phyloP scores from a whole-genome alignment of 2,888 invertebrate species.

The Mimas tiliae region DNA sequence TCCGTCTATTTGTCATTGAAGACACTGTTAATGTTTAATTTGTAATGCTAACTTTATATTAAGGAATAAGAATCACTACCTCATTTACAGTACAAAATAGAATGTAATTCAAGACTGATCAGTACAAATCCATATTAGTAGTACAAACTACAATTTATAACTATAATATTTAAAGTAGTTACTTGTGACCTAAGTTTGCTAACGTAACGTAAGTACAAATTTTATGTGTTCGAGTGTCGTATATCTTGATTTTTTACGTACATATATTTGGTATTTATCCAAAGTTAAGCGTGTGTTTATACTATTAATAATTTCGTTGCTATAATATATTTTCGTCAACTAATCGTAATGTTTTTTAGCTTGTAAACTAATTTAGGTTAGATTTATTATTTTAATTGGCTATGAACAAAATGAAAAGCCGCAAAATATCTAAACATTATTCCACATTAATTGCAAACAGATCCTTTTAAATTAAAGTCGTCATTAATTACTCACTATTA shows the following conservation, averaged over 20 bases:
- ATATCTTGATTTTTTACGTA: constrained; percentile 70
- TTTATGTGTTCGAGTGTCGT: constrained; percentile 81
- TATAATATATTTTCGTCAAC: constrained; percentile 75
- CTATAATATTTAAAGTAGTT: constrained; percentile 57
- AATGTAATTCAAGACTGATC: constrained; percentile 77
- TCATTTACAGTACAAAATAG: constrained; percentile 60
- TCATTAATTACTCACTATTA: neutral
- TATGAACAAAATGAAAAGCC: constrained; percentile 53
- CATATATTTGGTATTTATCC: constrained; percentile 76
- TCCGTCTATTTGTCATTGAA: constrained; percentile 26
- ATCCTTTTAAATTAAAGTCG: neutral
- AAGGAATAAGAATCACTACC: constrained; percentile 52
- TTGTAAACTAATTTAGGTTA: constrained; percentile 55
- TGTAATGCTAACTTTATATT: constrained; percentile 9
- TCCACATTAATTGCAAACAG: neutral
- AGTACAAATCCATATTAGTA: constrained; percentile 75
- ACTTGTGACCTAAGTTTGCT: constrained; percentile 66
- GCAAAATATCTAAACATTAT: neutral
- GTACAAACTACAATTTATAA: constrained; percentile 64
- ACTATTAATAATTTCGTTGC: constrained; percentile 78
- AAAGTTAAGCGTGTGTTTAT: constrained; percentile 82
- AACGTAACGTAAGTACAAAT: constrained; percentile 80
- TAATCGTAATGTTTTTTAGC: constrained; percentile 62
- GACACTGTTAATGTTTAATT: constrained; percentile 3
- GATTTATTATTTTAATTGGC: constrained; percentile 60